Evolutionary conservation across 2,888 invertebrate species (phyloP).

Genomic region (Cataglyphis rosenhaueri): DNA sequence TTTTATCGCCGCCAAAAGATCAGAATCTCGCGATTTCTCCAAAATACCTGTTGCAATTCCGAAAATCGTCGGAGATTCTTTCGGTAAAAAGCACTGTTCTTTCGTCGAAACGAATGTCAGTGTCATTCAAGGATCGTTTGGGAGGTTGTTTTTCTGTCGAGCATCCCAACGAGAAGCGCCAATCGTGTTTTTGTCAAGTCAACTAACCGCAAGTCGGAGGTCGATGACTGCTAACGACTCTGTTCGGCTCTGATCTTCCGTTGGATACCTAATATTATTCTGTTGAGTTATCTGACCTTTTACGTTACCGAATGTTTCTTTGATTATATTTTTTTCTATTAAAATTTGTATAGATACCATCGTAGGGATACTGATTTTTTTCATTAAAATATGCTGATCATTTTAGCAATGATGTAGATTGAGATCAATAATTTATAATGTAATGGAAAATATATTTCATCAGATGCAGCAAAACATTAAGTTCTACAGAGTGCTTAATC

Average conservation of each 20-base stretch:
- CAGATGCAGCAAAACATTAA: not conserved
- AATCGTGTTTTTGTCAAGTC: constrained; percentile 11
- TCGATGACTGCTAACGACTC: constrained; percentile 15
- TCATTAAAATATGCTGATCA: not conserved
- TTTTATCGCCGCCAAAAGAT: not conserved
- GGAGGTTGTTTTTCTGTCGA: not conserved
- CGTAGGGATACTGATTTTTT: not conserved
- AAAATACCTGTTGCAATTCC: constrained; percentile 50
- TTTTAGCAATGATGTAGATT: not conserved
- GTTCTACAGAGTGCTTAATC: not conserved
- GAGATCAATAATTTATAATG: not conserved
- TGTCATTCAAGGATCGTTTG: constrained; percentile 23
- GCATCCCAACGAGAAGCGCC: not conserved
- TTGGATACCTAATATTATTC: not conserved
- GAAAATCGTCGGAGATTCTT: constrained; percentile 25
- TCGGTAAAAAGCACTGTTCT: constrained; percentile 23
- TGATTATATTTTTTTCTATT: not conserved
- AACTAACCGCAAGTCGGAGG: not conserved
- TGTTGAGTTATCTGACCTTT: not conserved
- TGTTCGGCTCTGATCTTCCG: not conserved
- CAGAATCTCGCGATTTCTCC: constrained; percentile 12
- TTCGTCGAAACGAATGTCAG: constrained; percentile 5
- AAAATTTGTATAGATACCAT: not conserved
- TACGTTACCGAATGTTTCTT: not conserved
- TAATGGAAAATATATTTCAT: not conserved